phyloP scores from a whole-genome alignment of 2,797 vertebrate species.

The Enoplosus armatus region DNA sequence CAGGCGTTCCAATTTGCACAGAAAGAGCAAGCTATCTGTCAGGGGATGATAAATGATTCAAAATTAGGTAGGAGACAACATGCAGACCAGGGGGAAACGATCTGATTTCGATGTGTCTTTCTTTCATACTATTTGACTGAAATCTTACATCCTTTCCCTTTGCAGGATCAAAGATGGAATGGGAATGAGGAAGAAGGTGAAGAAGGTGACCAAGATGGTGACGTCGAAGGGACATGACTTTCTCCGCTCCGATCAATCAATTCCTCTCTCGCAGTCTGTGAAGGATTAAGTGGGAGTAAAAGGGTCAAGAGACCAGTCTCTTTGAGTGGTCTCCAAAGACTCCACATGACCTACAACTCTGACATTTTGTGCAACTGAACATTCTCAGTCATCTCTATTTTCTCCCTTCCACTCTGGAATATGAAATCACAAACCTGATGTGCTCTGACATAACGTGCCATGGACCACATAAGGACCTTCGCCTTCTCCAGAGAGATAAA shows the following conservation, averaged over 20 bases:
- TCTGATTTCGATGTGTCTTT: slow-evolving; percentile 6
- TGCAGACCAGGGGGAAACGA: background rate
- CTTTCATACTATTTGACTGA: slow-evolving; percentile 11
- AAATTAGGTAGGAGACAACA: slow-evolving; percentile 20
- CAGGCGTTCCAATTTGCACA: slow-evolving; percentile 30
- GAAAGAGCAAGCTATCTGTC: slow-evolving; percentile 24
- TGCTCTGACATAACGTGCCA: background rate
- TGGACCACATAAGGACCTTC: background rate
- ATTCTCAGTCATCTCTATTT: background rate
- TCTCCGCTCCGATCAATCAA: slow-evolving; percentile 2
- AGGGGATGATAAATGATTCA: slow-evolving; percentile 22
- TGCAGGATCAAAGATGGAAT: slow-evolving; percentile 29
- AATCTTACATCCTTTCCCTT: background rate
- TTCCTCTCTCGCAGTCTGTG: background rate
- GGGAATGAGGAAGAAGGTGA: slow-evolving; percentile 3
- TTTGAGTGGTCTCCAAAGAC: background rate
- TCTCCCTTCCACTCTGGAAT: slow-evolving; percentile 7
- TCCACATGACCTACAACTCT: background rate
- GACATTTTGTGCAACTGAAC: slow-evolving; percentile 12
- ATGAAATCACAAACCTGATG: background rate
- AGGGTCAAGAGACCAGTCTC: background rate
- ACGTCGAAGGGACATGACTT: background rate
- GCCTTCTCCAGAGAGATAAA: background rate
- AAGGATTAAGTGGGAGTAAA: background rate
- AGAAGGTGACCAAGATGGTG: background rate